Base-by-base conservation (phyloP, 2,113 vertebrate species). In the Sciurus niger region DNA sequence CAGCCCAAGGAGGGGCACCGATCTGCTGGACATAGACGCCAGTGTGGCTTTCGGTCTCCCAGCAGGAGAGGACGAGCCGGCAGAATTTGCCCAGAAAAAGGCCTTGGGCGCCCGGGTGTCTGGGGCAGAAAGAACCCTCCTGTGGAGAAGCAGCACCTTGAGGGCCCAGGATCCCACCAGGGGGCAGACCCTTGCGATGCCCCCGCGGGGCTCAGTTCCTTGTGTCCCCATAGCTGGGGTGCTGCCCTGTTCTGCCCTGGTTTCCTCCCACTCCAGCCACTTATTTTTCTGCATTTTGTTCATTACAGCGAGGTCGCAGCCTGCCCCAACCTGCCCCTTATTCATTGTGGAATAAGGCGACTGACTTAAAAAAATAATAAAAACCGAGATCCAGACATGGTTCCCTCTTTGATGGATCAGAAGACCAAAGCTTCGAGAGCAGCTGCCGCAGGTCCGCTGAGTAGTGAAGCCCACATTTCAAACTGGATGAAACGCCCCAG, bases 1-100 rank as follows among this genome's bases (percentile, higher is more conserved):
- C 1, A n/a, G 34, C 30, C 53, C 3, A 0, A 1, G 34, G 53
- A 46, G 8, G 13, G 53, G 9, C 1, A 7, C 0, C 14, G 60
- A 90, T 8, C 13, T 34, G 13, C 55, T 67, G 78, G 67, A 24
- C 51, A 14, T 8, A 20, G 72, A 48, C 17, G 32, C 4, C 13
- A 68, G 37, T 34, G 48, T 28, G 74, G 8, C 6, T n/a, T 58
- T 48, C 78, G 65, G 43, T 37, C 8, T 20, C 53, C 0, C 9
- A 79, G 63, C 30, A 4, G 32, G 46, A 11, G 10, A 63, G 60
- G 43, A 17, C 65, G 37, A 22, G 53, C 30, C 0, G 2, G 6
- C 48, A 0, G 11, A 43, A 7, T 60, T 10, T 74, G 43, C 4
- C 40, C 58, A 18, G 51, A 24, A 30, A 17, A 0, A 53, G 22